Base-by-base conservation (phyloP, 2,797 vertebrate species). In the Sebastes vulpes region DNA sequence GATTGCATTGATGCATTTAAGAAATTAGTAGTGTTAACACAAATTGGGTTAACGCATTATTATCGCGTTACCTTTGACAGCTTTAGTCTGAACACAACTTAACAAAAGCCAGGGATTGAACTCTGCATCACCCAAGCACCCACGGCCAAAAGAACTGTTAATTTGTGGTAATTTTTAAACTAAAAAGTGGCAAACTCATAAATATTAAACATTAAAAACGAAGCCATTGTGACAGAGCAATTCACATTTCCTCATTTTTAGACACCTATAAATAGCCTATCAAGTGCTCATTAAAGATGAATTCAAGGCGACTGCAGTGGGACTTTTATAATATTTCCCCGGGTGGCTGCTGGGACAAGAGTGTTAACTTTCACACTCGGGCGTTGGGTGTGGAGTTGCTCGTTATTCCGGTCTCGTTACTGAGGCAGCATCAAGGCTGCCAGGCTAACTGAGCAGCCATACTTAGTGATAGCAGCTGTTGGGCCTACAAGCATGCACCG, bases 351-450 rank as follows among this genome's bases (percentile, higher is more conserved):
- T 25, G 63, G 58, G 60, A 72, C 29, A 20, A 48, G 67, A 57
- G 71, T 52, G 79, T 74, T 83, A 89, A 80, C 75, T 84, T 84
- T 88, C 71, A 80, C 63, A 84, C 80, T 70, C 38, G 48, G 78
- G 65, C 56, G 72, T 77, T 7, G 12, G 11, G 20, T 81, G 52
- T 75, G 78, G 76, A 83, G 78, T 18, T 26, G 48, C 83, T 92
- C 61, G 74, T 91, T 93, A 92, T 89, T 86, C 72, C 63, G n/a
- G 84, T 68, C 83, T 90, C 77, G 82, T 89, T 89, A 86, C 79
- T 20, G 81, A 82, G 59, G 87, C 63, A 61, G 85, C 77, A 83
- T 78, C 53, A 52, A 86, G 78, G 71, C 75, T 85, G 84, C 72
- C 78, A 63, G 65, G 76, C 81, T 64, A 78, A 69, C 76, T 72